These are phyloP conservation scores for Cephus pygmeus DNA, from an alignment of 2,888 invertebrate genomes.

Conservation along the genomic window DNA sequence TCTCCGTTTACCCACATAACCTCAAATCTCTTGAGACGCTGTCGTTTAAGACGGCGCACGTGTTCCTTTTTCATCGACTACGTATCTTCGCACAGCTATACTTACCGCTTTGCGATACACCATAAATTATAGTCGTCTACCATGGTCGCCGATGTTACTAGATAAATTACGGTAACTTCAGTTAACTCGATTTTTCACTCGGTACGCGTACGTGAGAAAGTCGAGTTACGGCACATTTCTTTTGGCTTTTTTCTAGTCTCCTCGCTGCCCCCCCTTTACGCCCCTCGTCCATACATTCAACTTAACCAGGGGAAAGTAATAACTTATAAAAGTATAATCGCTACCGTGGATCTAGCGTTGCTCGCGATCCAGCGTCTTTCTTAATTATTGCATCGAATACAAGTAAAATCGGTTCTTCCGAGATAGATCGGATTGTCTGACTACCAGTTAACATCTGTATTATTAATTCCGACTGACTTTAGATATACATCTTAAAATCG, in stretches of 20 bases:
- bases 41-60: background rate
- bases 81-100: constrained; percentile 8
- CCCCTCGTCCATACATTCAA: background rate
- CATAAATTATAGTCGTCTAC: constrained; percentile 2
- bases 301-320: constrained; percentile 22
- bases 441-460: background rate
- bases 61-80: background rate
- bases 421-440: background rate
- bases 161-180: constrained; percentile 7
- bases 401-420: background rate
- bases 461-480: background rate
- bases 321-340: constrained; percentile 18
- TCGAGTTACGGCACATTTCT: background rate
- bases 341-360: constrained; percentile 18
- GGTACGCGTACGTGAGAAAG: constrained; percentile 1
- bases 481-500: background rate
- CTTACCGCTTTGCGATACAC: constrained; percentile 6
- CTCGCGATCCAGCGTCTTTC: constrained; percentile 14
- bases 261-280: background rate
- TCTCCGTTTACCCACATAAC: background rate
- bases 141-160: background rate
- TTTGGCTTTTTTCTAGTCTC: constrained; percentile 1
- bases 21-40: background rate
- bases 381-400: constrained; percentile 9
- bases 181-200: background rate